phyloP scores from a whole-genome alignment of 2,797 vertebrate genomes.

The Chloroceryle inda region DNA sequence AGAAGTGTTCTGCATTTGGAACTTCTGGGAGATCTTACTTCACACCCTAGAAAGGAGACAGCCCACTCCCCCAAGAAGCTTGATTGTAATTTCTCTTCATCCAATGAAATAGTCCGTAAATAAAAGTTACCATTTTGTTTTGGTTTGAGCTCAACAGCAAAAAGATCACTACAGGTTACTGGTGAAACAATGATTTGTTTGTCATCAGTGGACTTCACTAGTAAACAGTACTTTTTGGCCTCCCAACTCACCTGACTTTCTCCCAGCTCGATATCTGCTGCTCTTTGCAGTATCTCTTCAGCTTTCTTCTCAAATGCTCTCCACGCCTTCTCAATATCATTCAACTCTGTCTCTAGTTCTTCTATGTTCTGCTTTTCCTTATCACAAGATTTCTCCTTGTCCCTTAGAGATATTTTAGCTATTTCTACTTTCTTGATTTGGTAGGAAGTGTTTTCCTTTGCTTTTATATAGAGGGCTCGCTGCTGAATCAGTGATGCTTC shows the following conservation, averaged over 20 bases:
- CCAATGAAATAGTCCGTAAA: neutral
- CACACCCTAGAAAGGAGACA: neutral
- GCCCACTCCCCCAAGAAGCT: neutral
- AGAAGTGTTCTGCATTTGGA: neutral
- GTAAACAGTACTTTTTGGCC: neutral
- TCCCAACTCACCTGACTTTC: constrained; percentile 86
- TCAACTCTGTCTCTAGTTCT: constrained; percentile 81
- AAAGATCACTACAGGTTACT: neutral
- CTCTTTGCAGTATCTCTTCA: constrained; percentile 70
- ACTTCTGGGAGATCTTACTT: neutral
- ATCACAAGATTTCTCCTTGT: constrained; percentile 77
- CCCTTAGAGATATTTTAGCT: constrained; percentile 75
- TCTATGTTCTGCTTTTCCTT: constrained; percentile 83
- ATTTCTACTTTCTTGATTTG: constrained; percentile 86
- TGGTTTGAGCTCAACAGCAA: neutral
- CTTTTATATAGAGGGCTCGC: constrained; percentile 89
- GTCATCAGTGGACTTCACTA: neutral
- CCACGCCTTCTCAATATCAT: constrained; percentile 84
- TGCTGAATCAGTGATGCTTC: constrained; percentile 85
- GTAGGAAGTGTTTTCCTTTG: constrained; percentile 91
- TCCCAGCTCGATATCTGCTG: constrained; percentile 82
- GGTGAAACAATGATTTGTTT: neutral
- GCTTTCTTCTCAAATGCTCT: constrained; percentile 83
- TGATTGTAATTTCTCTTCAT: neutral
- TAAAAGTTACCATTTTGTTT: neutral